These are phyloP conservation scores for Melipona bicolor DNA, from an alignment of 2,888 invertebrate genomes.

Conservation along the genomic window DNA sequence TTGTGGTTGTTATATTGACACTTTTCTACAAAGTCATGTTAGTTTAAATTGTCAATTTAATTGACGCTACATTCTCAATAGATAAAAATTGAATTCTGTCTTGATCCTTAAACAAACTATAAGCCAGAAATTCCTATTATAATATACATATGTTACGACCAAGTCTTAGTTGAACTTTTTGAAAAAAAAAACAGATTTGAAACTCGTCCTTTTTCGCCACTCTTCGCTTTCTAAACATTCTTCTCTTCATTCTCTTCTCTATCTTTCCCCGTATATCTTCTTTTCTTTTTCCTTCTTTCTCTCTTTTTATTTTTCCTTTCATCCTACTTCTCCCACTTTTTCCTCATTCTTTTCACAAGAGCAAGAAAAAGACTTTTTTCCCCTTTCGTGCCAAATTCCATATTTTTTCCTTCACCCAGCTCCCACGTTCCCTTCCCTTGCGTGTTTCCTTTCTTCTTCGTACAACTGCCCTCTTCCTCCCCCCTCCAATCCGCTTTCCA, in stretches of 20 bases:
- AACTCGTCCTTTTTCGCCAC: neutral
- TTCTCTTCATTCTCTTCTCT: neutral
- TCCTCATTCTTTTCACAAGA: no score
- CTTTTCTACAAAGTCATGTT: no score
- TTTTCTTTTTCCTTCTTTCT: neutral
- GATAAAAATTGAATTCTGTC: neutral
- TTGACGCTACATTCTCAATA: no score
- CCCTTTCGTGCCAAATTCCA: neutral
- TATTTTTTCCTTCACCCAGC: neutral
- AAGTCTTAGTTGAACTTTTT: neutral
- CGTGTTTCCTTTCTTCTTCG: neutral
- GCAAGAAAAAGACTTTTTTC: neutral
- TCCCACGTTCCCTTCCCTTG: neutral
- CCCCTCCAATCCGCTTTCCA: fast-evolving
- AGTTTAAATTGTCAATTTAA: no score
- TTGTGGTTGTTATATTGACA: no score
- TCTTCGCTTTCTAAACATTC: neutral
- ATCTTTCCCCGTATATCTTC: neutral
- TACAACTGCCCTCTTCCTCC: neutral
- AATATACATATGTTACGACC: neutral
- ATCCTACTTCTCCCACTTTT: neutral
- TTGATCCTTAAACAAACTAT: neutral
- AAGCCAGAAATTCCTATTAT: neutral
- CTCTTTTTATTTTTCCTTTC: neutral
- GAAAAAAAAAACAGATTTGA: neutral